Base-by-base conservation (phyloP, 2,888 invertebrate genomes). In the Bedellia somnulentella region DNA sequence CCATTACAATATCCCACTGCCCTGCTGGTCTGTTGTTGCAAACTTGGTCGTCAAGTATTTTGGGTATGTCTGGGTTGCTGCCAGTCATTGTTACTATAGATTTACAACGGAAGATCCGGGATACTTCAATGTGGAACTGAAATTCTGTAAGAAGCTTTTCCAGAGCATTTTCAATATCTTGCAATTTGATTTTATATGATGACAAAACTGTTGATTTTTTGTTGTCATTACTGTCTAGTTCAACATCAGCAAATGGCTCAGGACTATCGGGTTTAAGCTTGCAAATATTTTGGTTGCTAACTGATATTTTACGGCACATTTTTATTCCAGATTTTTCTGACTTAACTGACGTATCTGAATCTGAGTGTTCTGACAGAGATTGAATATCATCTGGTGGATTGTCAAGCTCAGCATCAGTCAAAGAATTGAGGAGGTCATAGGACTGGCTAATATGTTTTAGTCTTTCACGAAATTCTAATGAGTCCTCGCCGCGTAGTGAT, bases 61-160 rank as follows among this genome's bases (percentile, higher is more conserved):
- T 53, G 0, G 55, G 50, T 5, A 51, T 42, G 5, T 50, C 50
- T 1, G 39, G 35, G 1, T 62, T 49, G 1, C 47, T 43, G 0
- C 42, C 47, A 1, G 60, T 47, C 2, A 52, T 40, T 0, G 52
- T 48, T 0, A 55, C 47, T n/a, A 57, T 33, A 2, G 64, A 52
- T 10, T 49, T 52, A 9, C 44, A 46, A 1, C 54, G 49, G 16
- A 73, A 71, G 1, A 73, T 44, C 45, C 70, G 73, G 0, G 73
- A 67, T 0, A 73, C 62, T 37, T 73, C 64, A 35, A 73, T 64
- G 30, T 71, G 70, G 27, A 70, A 75, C 32, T 63, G 57, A 32
- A 73, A 70, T 26, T 75, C 70, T 0, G 51, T 38, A 0, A 75
- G 41, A 13, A 75, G 25, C 17, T 67, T 61, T 33, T 62, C 62